phyloP scores from a whole-genome alignment of 2,113 vertebrate genomes.

The Macroglossus sobrinus region DNA sequence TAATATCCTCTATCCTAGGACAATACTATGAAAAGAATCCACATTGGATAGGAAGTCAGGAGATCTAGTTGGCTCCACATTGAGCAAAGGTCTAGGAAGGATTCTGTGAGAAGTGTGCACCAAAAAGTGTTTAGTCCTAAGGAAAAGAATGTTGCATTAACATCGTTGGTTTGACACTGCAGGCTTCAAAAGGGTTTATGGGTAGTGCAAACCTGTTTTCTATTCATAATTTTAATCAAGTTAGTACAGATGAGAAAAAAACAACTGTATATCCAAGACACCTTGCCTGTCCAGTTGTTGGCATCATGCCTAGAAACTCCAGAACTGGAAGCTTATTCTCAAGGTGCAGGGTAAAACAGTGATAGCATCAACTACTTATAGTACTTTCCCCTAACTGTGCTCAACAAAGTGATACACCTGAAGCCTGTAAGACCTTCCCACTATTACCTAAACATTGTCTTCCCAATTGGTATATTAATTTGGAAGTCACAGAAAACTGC shows the following conservation, averaged over 20 bases:
- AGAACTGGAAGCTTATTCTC: not conserved
- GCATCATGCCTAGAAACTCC: not conserved
- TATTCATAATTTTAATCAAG: not conserved
- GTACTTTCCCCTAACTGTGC: not conserved
- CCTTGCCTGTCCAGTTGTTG: not conserved
- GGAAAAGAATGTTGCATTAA: not conserved
- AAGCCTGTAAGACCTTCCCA: not conserved
- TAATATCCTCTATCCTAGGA: not conserved
- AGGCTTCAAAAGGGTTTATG: not conserved
- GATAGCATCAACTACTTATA: not conserved
- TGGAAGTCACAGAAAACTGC: not conserved
- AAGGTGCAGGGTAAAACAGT: not conserved
- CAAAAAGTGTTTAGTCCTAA: not conserved
- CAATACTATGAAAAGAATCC: not conserved
- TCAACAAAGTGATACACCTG: not conserved
- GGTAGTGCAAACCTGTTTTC: not conserved
- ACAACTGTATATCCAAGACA: not conserved
- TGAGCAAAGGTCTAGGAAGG: not conserved
- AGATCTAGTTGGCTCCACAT: not conserved
- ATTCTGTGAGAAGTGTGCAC: not conserved
- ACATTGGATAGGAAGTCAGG: not conserved
- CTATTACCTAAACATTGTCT: not conserved
- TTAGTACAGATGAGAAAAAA: not conserved
- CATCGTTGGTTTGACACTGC: not conserved
- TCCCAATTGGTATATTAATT: not conserved